Percentiles rank a stretch among this genome's conserved stretches.
Conservation (phyloP, 2,888 invertebrate genomes). For the Erannis defoliaria region DNA sequence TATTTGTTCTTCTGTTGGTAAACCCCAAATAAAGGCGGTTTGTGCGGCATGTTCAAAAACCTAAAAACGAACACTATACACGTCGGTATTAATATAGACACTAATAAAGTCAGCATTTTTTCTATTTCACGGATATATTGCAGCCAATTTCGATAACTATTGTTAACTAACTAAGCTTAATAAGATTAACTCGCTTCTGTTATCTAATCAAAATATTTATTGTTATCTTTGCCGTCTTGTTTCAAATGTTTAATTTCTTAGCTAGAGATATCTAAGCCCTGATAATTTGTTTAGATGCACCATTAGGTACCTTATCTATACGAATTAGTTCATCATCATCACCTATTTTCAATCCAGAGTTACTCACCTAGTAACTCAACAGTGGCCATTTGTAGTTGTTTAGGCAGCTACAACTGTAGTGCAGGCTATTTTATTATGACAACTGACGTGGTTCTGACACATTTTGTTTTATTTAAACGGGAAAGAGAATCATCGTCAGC, state of each 20-base stretch:
- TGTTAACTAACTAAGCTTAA: conserved; percentile 1
- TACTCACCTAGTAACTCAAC: too few relatives aligned
- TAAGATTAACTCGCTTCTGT: conserved; percentile 9
- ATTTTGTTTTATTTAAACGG: too few relatives aligned
- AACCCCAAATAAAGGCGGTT: conserved; percentile 79
- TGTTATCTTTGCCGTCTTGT: conserved; percentile 15
- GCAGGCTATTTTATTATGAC: too few relatives aligned
- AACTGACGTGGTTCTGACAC: too few relatives aligned
- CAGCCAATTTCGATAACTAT: neutral
- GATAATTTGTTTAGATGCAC: conserved; percentile 8
- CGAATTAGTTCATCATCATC: too few relatives aligned
- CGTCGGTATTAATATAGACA: conserved; percentile 59
- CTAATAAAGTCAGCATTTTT: conserved; percentile 60
- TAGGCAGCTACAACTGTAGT: too few relatives aligned
- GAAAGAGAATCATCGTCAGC: too few relatives aligned
- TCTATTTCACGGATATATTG: neutral
- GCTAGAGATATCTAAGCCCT: conserved; percentile 8
- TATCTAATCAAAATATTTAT: conserved; percentile 24
- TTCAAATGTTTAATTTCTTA: conserved; percentile 5
- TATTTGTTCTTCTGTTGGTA: conserved; percentile 82
- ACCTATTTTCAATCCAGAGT: too few relatives aligned
- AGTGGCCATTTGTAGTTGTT: too few relatives aligned
- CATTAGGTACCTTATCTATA: too few relatives aligned
- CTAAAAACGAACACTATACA: conserved; percentile 65
- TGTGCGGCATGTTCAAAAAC: conserved; percentile 65